phyloP scores from a whole-genome alignment of 2,888 invertebrate genomes.

The Sarcophaga subvicina region DNA sequence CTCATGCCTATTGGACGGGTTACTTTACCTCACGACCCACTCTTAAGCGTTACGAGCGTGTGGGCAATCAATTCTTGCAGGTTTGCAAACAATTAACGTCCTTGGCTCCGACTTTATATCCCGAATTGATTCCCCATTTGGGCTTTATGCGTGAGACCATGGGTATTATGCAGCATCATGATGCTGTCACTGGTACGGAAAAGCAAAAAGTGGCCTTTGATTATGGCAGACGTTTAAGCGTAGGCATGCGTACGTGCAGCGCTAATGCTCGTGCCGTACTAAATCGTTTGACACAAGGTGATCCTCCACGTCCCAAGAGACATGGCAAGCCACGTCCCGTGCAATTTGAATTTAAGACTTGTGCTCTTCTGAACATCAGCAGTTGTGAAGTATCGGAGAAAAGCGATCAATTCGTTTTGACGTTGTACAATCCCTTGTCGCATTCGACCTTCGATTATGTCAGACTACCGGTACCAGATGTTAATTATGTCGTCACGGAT shows the following conservation, averaged over 20 bases:
- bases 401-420: slow-evolving; percentile 86
- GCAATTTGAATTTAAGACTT: slow-evolving; percentile 78
- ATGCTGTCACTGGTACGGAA: slow-evolving; percentile 92
- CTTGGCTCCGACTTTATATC: slow-evolving; percentile 82
- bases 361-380: slow-evolving; percentile 82
- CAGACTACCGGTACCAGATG: slow-evolving; percentile 84
- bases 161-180: slow-evolving; percentile 94
- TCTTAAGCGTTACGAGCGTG: slow-evolving; percentile 89
- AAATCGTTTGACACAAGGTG: slow-evolving; percentile 73
- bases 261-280: slow-evolving; percentile 74
- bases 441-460: slow-evolving; percentile 84
- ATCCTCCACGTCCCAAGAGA: slow-evolving; percentile 73
- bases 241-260: slow-evolving; percentile 86
- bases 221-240: slow-evolving; percentile 89
- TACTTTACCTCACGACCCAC: slow-evolving; percentile 93
- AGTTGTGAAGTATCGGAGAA: slow-evolving; percentile 87
- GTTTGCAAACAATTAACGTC: slow-evolving; percentile 89
- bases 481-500: slow-evolving; percentile 85
- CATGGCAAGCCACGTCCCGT: slow-evolving; percentile 73
- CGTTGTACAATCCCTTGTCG: slow-evolving; percentile 91
- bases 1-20: slow-evolving; percentile 96
- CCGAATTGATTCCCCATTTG: slow-evolving; percentile 74
- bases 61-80: slow-evolving; percentile 89
- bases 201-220: slow-evolving; percentile 94
- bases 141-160: slow-evolving; percentile 83